phyloP scores from a whole-genome alignment of 2,113 vertebrate species.

The Xenopus borealis region DNA sequence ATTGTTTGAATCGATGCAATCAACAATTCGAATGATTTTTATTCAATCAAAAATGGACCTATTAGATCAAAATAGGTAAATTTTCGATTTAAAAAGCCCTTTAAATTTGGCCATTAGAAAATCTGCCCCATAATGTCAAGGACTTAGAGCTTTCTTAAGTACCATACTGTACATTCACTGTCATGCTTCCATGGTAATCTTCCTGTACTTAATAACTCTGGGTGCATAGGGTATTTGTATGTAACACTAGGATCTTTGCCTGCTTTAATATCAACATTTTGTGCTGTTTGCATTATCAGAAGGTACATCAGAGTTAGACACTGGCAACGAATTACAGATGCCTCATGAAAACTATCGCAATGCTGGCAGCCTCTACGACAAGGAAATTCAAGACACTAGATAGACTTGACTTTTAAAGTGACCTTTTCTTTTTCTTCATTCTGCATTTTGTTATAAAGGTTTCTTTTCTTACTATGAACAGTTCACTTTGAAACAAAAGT shows the following conservation, averaged over 20 bases:
- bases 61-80: too few species aligned
- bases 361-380: slow-evolving; percentile 23
- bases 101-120: too few species aligned
- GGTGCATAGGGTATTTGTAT: not conserved
- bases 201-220: not conserved
- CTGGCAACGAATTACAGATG: slow-evolving; percentile 30
- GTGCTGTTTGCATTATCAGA: not conserved
- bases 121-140: too few species aligned
- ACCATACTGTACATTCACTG: too few species aligned
- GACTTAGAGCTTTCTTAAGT: too few species aligned
- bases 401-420: slow-evolving; percentile 40
- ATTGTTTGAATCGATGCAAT: too few species aligned
- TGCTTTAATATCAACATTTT: not conserved
- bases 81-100: too few species aligned
- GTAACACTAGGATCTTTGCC: not conserved
- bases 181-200: too few species aligned
- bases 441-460: slow-evolving; percentile 35
- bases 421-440: slow-evolving; percentile 40
- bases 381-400: slow-evolving; percentile 30
- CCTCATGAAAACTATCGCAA: slow-evolving; percentile 26
- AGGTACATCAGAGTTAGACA: not conserved
- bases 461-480: slow-evolving; percentile 17
- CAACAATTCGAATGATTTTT: too few species aligned
- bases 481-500: slow-evolving; percentile 29
- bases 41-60: too few species aligned